Percentiles rank a stretch among this genome's conserved stretches.
These are phyloP conservation scores for Chymomyza fuscimana DNA, from an alignment of 2,888 invertebrate genomes.

Conservation along the genomic window DNA sequence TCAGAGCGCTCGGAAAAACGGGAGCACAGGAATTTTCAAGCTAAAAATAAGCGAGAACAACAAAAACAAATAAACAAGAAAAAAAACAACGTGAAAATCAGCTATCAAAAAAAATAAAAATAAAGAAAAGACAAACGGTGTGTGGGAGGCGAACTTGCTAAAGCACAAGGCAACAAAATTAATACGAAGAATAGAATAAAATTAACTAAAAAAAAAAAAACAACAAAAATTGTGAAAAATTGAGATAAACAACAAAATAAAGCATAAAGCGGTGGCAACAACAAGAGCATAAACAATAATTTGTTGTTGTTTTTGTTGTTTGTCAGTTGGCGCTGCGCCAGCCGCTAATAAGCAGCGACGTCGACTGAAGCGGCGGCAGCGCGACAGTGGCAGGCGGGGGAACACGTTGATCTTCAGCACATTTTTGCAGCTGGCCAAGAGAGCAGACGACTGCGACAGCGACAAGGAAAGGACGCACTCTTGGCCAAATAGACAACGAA, in stretches of 20 bases:
- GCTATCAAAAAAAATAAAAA: constrained; percentile 4
- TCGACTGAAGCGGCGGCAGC: no score
- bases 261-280: not conserved
- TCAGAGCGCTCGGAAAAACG: constrained; percentile 21
- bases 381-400: no score
- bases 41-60: constrained; percentile 39
- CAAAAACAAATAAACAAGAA: not conserved
- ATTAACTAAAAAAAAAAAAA: not conserved
- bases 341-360: constrained; percentile 33
- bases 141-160: constrained; percentile 41
- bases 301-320: constrained; percentile 32
- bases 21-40: constrained; percentile 20
- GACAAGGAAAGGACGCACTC: constrained; percentile 30
- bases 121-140: constrained; percentile 26
- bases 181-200: not conserved
- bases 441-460: not conserved
- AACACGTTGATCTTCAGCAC: constrained; percentile 27
- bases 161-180: not conserved
- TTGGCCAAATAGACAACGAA: constrained; percentile 50
- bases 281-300: constrained; percentile 59
- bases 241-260: not conserved
- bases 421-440: not conserved
- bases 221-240: not conserved
- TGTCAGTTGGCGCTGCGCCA: constrained; percentile 47
- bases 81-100: no score